Evolutionary conservation across 1,140 invertebrate genomes (phyloP).

Genomic region (Bombus fervidus): DNA sequence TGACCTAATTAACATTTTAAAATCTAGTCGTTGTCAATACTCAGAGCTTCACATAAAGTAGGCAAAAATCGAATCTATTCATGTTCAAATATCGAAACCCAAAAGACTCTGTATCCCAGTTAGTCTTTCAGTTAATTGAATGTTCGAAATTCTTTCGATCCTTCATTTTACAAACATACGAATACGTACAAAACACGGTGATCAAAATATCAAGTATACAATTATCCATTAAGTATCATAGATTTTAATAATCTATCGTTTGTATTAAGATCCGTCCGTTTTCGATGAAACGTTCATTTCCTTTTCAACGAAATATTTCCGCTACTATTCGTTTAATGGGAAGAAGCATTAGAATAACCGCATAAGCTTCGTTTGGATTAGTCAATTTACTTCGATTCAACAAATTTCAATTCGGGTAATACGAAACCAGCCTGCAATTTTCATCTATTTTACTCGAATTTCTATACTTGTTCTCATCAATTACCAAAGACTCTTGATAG

Average conservation of each 20-base stretch:
- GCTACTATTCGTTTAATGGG: background rate
- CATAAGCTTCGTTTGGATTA: background rate
- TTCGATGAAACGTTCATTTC: background rate
- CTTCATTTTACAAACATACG: background rate
- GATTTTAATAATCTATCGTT: background rate
- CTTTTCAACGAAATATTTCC: background rate
- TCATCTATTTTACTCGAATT: background rate
- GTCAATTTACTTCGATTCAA: background rate
- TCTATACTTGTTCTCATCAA: no score
- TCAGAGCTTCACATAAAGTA: constrained; percentile 34
- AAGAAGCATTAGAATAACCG: constrained; percentile 6
- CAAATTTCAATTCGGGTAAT: background rate
- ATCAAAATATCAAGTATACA: constrained; percentile 1
- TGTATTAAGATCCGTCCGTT: background rate
- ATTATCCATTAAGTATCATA: background rate
- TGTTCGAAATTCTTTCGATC: background rate
- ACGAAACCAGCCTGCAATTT: background rate
- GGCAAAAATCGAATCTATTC: constrained; percentile 8
- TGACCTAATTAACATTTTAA: constrained; percentile 47
- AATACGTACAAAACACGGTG: background rate
- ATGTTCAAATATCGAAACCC: background rate
- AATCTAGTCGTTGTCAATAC: constrained; percentile 43
- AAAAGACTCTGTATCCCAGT: background rate
- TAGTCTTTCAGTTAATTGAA: background rate
- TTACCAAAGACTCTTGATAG: no score